phyloP scores from a whole-genome alignment of 2,113 vertebrate genomes.

The Dasyurus viverrinus region DNA sequence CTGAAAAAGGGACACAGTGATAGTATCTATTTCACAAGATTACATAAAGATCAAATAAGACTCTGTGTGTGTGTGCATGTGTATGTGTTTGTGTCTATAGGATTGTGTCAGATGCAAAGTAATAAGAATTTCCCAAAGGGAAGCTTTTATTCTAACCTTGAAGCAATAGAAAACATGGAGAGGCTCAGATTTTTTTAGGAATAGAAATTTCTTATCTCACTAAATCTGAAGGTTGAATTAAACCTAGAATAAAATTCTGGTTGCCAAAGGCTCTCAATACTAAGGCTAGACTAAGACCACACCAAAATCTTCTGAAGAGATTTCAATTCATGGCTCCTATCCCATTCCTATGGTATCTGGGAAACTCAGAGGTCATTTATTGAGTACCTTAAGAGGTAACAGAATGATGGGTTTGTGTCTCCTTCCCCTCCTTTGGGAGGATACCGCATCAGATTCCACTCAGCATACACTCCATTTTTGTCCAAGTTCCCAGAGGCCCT shows the following conservation, averaged over 20 bases:
- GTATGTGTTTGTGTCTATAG: neutral
- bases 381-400: conserved; percentile 43
- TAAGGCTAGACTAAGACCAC: neutral
- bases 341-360: neutral
- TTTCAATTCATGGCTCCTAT: neutral
- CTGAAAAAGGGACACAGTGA: neutral
- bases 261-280: conserved; percentile 6
- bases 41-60: neutral
- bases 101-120: neutral
- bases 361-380: conserved; percentile 42
- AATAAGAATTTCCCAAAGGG: neutral
- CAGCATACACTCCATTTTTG: conserved; percentile 65
- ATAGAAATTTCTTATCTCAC: neutral
- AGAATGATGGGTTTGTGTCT: conserved; percentile 39
- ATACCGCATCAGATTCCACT: conserved; percentile 56
- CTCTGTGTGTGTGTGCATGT: neutral
- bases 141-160: neutral
- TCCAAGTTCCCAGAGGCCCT: conserved; percentile 69
- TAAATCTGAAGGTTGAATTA: neutral
- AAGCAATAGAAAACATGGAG: neutral
- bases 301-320: neutral
- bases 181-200: neutral
- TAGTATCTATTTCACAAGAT: neutral
- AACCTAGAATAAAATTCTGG: neutral
- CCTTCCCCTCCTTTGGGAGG: conserved; percentile 54